Base-by-base conservation (phyloP, 2,797 vertebrate genomes). In the Gallinago nigripennis region DNA sequence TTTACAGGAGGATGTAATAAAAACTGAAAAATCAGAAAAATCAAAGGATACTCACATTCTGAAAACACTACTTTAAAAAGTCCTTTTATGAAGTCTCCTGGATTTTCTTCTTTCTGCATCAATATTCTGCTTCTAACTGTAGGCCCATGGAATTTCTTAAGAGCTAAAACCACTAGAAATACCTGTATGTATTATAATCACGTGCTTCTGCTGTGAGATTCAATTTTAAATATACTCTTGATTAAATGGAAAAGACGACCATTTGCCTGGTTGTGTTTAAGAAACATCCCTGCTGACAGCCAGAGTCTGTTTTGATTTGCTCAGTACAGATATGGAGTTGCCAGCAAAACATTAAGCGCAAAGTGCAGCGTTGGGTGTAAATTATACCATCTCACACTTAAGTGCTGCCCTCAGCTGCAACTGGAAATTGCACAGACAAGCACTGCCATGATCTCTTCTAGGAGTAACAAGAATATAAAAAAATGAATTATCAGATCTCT, bases 351-450 rank as follows among this genome's bases (percentile, higher is more conserved):
- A 83, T 57, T 64, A 71, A 86, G 65, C 4, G 1, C 81, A 45
- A 71, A 94, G 87, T 18, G 76, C 79, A 72, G 73, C 0, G 0
- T 8, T 54, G 77, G 70, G 72, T 88, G 80, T 71, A 92, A 92
- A 92, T 82, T 45, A 88, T 6, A 73, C 58, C 89, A 92, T 25
- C 88, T 82, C 94, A 37, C 81, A 85, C 81, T 90, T 82, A 84
- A 86, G 93, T 72, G 88, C 94, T 90, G 86, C 69, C 92, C 95
- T 94, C 79, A 41, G 90, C 90, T 92, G 82, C 96, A 73, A 18
- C 17, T 43, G 27, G 83, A 94, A 95, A 93, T n/a, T 63, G 87
- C 86, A 72, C 9, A 89, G 79, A 85, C 77, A 63, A 86, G 93
- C 93, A 28, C 1, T 25, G 92, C 94, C 81, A 68, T 19, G 37